A percentile compares a stretch with the other conserved stretches of the same genome.
These are phyloP conservation scores for Formica selysi DNA, from an alignment of 1,140 invertebrate species.

Conservation along the genomic window DNA sequence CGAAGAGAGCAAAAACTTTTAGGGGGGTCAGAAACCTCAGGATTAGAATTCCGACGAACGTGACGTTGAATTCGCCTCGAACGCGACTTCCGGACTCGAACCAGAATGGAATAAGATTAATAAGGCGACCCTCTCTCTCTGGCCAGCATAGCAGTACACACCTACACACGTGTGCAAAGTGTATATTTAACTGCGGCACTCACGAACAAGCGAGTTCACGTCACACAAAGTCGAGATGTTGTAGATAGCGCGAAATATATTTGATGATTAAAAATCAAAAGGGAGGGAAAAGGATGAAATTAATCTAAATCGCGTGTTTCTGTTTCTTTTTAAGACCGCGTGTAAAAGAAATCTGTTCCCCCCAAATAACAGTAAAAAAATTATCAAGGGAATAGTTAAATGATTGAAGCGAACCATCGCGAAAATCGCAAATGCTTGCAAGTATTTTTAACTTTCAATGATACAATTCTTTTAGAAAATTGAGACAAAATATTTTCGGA, in stretches of 20 bases:
- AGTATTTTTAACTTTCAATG: too few species aligned
- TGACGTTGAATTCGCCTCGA: slow-evolving; percentile 44
- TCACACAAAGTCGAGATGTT: slow-evolving; percentile 4
- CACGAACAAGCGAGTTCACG: slow-evolving; percentile 19
- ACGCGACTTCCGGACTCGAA: slow-evolving; percentile 53
- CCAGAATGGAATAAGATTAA: slow-evolving; percentile 58
- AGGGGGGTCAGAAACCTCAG: not conserved
- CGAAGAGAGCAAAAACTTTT: not conserved
- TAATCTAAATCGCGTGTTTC: not conserved
- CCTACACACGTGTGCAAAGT: slow-evolving; percentile 50
- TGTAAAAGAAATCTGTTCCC: not conserved
- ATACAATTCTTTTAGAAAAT: too few species aligned
- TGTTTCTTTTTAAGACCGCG: not conserved
- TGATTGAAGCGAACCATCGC: too few species aligned
- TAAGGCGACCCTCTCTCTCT: slow-evolving; percentile 11
- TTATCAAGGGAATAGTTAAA: not conserved
- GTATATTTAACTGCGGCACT: slow-evolving; percentile 55
- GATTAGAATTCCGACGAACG: slow-evolving; percentile 29
- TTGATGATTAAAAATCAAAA: not conserved
- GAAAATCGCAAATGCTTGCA: too few species aligned
- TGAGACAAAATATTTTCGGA: too few species aligned
- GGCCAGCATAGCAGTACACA: slow-evolving; percentile 7
- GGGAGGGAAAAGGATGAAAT: not conserved
- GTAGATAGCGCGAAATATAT: not conserved
- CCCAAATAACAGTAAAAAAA: not conserved